These are phyloP conservation scores for Sinhomidia bicolor DNA, from an alignment of 2,888 invertebrate genomes.

Conservation along the genomic window DNA sequence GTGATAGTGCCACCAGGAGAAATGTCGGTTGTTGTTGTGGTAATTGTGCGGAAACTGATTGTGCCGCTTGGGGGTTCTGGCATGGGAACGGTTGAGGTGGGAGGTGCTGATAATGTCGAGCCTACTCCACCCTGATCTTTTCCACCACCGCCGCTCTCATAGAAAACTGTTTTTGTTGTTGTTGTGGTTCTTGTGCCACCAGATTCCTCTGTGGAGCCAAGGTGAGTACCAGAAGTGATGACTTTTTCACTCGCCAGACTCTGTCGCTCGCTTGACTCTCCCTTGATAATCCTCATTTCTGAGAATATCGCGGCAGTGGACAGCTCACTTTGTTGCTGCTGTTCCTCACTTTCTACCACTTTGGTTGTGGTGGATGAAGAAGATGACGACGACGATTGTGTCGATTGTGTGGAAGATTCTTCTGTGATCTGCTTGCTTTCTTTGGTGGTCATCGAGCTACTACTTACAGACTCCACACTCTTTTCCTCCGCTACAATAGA, in stretches of 20 bases:
- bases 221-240: slow-evolving; percentile 55
- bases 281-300: slow-evolving; percentile 59
- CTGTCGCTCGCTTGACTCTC: slow-evolving; percentile 29
- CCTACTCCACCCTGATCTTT: slow-evolving; percentile 25
- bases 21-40: slow-evolving; percentile 73
- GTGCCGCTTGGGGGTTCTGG: slow-evolving; percentile 52
- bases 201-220: slow-evolving; percentile 51
- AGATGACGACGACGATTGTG: slow-evolving; percentile 4
- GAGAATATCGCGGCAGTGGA: slow-evolving; percentile 59
- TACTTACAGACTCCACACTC: slow-evolving; percentile 37
- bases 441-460: slow-evolving; percentile 36
- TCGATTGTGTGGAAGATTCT: slow-evolving; percentile 21
- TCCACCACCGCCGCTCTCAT: slow-evolving; percentile 48
- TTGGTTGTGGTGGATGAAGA: slow-evolving; percentile 17
- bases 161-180: slow-evolving; percentile 58
- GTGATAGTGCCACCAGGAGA: slow-evolving; percentile 76
- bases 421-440: slow-evolving; percentile 24
- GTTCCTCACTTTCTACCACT: slow-evolving; percentile 12
- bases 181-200: slow-evolving; percentile 61
- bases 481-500: slow-evolving; percentile 56
- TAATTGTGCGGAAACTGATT: slow-evolving; percentile 55
- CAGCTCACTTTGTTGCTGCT: slow-evolving; percentile 25
- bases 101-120: not conserved
- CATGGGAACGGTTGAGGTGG: not conserved
- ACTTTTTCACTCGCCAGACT: slow-evolving; percentile 33